Evolutionary conservation across 53 echinoderm and acorn worm genomes (phyloP), one percentile per base, ranked within the genome.

Genomic region (Holothuria scabra): DNA sequence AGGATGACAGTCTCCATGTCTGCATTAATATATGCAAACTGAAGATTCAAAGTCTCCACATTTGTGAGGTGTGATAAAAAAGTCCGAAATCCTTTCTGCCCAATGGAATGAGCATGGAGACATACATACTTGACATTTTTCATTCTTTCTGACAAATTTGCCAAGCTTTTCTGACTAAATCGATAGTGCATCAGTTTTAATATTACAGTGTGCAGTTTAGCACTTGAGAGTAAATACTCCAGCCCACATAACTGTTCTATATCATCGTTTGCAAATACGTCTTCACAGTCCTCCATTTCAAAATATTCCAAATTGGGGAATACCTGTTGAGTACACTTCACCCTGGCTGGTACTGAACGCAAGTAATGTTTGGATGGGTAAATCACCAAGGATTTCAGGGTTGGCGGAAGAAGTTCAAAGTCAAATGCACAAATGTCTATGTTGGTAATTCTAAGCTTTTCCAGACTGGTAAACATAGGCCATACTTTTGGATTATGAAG

Each of bases 11-110:
- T 58, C 18, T 78, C 78, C 31, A 30, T 58, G 30, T 78, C 78
- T 29, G 78, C 78, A 20, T 78, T 59, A 58, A 78, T 78, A 10
- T 78, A 33, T 23, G 78, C 32, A 58, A 78, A 78, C 78, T 78
- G 78, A 49, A 78, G 58, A 58, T 78, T 78, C 26, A 78, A 21
- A 31, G 56, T 30, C 58, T 78, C 28, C 20, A 56, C 78, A 58
- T 31, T 57, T 52, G 29, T 21, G 10, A 78, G 78, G 9, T 28
- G 28, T 32, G 78, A 12, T 11, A 58, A 55, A 56, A 78, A 57
- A 30, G 58, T 32, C 48, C 58, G 52, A 58, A 78, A 78, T 78
- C 78, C 20, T 58, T 49, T 13, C 5, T 31, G 23, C 18, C 59
- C 16, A 13, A 78, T 78, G 21, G 78, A 56, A 19, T 78, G 26